A percentile compares a stretch with the other conserved stretches of the same genome.
Conservation (phyloP, 2,888 invertebrate species). For the Dendrolimus houi region DNA sequence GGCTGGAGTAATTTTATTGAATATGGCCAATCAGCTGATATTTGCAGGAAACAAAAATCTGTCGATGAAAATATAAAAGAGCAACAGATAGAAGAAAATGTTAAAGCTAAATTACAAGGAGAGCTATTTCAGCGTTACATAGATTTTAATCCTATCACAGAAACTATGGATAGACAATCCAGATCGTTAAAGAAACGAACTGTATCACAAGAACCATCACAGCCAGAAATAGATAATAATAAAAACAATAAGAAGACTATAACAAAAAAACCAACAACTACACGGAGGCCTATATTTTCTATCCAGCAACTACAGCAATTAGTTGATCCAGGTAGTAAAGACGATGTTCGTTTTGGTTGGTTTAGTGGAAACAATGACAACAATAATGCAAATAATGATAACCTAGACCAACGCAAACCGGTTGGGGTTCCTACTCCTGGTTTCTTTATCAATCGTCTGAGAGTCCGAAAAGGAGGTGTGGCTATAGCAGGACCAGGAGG, state of each 20-base stretch:
- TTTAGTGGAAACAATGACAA: conserved; percentile 43
- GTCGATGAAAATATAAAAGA: conserved; percentile 10
- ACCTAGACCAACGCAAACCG: conserved; percentile 23
- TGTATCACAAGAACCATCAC: conserved; percentile 23
- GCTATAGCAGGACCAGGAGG: conserved; percentile 90
- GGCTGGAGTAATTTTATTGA: conserved; percentile 74
- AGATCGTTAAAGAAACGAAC: conserved; percentile 51
- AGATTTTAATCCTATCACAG: background rate
- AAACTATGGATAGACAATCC: conserved; percentile 26
- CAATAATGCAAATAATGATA: conserved; percentile 37
- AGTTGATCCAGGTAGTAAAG: conserved; percentile 16
- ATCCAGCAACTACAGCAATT: background rate
- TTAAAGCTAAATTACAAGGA: background rate
- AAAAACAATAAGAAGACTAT: conserved; percentile 40
- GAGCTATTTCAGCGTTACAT: background rate
- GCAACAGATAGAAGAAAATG: conserved; percentile 4
- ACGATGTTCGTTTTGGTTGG: conserved; percentile 40
- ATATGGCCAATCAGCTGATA: conserved; percentile 75
- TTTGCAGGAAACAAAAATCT: conserved; percentile 59
- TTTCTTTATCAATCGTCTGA: conserved; percentile 81
- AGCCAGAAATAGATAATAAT: conserved; percentile 28
- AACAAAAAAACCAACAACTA: conserved; percentile 25
- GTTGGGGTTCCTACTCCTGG: conserved; percentile 68
- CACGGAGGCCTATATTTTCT: conserved; percentile 25
- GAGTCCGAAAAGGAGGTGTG: conserved; percentile 84